Base-by-base conservation (phyloP, 2,888 invertebrate genomes). In the Tinea pellionella region DNA sequence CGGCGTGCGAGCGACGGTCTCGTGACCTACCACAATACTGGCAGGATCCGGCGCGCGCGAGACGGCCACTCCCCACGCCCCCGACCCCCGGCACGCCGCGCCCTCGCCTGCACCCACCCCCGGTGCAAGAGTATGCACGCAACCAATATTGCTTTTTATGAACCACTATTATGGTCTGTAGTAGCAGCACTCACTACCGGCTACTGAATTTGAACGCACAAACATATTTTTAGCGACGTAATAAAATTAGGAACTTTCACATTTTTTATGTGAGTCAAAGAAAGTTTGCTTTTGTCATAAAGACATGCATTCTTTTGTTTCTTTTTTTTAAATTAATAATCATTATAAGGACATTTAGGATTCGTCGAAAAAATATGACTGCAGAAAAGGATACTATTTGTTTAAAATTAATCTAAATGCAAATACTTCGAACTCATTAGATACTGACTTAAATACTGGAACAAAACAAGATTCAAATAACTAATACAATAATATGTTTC, bases 1-100 rank as follows among this genome's bases (percentile, higher is more conserved):
- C 71, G 73, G 75, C 70, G 69, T 72, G 73, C 80, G 77, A 71
- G 77, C 78, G 74, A 74, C 68, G 77, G 73, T 73, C 66, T 70
- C 73, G 80, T 86, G 90, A 90, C 90, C 90, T 90, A 90, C 90
- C 89, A 90, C 90, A 90, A 90, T 88, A 90, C 90, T 84, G 83
- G 76, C 80, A 66, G 71, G 70, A 73, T 73, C 75, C 72, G 68
- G 69, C 74, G 71, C 69, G 72, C 67, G 67, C 71, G 67, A 63
- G 68, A 66, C 74, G 73, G 75, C 75, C 77, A 76, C 75, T 80
- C 80, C 80, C 82, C 78, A 75, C 59, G 74, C 70, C 77, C 75
- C 79, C 64, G 75, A 77, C 80, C 82, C 80, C 82, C 77, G 74
- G 73, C 77, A 67, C 74, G 75, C 67, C 66, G 66, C 63, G 60